phyloP scores from a whole-genome alignment of 2,797 vertebrate genomes.

The Nothura maculosa region DNA sequence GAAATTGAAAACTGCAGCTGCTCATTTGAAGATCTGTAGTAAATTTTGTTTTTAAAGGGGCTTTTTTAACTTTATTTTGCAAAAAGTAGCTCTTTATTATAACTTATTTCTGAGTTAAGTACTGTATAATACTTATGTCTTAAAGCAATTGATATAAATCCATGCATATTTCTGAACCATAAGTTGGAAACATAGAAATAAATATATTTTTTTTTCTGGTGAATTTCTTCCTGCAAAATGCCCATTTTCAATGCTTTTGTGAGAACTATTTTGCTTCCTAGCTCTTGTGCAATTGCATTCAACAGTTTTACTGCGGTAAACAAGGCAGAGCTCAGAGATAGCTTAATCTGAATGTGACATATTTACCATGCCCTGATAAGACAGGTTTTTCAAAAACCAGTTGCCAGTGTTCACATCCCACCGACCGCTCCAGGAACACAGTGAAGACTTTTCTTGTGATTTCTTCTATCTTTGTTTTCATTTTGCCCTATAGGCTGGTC shows the following conservation, averaged over 20 bases:
- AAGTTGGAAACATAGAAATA: not conserved
- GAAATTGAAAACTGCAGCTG: not conserved
- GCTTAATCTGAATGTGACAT: not conserved
- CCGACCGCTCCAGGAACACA: not conserved
- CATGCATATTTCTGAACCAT: not conserved
- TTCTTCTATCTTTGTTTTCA: not conserved
- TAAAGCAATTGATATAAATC: not conserved
- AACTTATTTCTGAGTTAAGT: conserved; percentile 33
- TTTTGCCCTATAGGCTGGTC: not conserved
- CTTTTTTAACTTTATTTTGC: not conserved
- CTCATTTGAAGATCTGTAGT: not conserved
- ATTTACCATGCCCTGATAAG: not conserved
- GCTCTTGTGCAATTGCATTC: not conserved
- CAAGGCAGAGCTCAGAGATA: not conserved
- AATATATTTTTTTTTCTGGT: not conserved
- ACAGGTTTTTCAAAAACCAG: not conserved
- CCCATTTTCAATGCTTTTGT: not conserved
- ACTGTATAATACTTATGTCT: not conserved
- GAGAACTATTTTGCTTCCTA: not conserved
- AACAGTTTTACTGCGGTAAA: not conserved
- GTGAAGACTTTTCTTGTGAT: not conserved
- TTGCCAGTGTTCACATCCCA: not conserved
- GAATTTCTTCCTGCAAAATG: not conserved
- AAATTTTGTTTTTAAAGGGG: not conserved
- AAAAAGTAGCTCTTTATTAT: not conserved